These are phyloP conservation scores for Puffinus mauretanicus DNA, from an alignment of 2,113 vertebrate genomes.

Conservation along the genomic window DNA sequence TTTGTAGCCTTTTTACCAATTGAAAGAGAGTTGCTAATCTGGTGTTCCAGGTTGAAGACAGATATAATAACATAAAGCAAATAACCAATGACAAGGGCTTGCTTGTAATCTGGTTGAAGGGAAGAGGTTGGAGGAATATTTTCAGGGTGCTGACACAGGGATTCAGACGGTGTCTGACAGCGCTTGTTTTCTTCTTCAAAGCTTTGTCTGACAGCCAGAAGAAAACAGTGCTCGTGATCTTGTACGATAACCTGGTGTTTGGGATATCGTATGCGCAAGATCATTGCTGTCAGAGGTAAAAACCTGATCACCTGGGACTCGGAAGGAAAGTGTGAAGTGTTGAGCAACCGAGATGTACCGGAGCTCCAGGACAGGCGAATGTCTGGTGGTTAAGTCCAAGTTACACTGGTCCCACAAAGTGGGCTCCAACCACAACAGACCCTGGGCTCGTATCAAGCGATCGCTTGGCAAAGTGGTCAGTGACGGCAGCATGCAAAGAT, in stretches of 20 bases:
- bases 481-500: background rate
- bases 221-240: rapidly evolving
- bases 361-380: background rate
- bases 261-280: background rate
- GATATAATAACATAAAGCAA: background rate
- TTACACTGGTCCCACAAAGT: background rate
- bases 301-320: background rate
- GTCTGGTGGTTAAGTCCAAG: background rate
- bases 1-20: background rate
- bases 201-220: background rate
- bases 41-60: background rate
- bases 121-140: background rate
- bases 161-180: background rate
- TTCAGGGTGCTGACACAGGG: background rate
- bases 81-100: rapidly evolving
- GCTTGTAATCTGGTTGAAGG: background rate
- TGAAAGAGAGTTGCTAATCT: background rate
- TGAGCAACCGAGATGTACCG: background rate
- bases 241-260: background rate
- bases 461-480: background rate
- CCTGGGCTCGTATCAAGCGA: rapidly evolving
- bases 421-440: background rate
- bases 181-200: background rate
- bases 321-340: background rate
- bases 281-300: background rate